Percentiles rank a stretch among this genome's conserved stretches.
These are phyloP conservation scores for Lates calcarifer DNA, from an alignment of 2,113 vertebrate species.

Conservation along the genomic window DNA sequence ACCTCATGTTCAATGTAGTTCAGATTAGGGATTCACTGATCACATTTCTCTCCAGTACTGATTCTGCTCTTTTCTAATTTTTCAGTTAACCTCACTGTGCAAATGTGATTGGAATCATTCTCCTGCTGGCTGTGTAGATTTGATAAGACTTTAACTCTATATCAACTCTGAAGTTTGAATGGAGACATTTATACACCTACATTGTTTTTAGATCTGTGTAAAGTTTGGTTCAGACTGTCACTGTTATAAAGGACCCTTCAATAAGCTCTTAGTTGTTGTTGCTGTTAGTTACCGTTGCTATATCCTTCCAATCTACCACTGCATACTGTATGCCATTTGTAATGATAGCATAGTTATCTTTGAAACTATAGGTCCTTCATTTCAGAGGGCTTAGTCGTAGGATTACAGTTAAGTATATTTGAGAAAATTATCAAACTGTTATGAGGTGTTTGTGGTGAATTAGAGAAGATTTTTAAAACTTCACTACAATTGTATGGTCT, in stretches of 20 bases:
- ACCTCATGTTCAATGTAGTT: constrained; percentile 22
- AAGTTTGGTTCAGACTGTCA: neutral
- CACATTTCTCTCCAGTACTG: neutral
- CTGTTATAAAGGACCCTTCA: neutral
- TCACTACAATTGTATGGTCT: too few relatives aligned
- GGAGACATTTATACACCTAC: neutral
- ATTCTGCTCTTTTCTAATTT: neutral
- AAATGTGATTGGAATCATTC: neutral
- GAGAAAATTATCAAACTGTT: too few relatives aligned
- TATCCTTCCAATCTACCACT: too few relatives aligned
- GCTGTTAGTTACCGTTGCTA: neutral
- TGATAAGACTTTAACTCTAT: neutral
- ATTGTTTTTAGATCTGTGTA: neutral
- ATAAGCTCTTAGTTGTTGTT: too few relatives aligned
- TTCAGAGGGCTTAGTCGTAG: too few relatives aligned
- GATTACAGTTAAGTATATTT: too few relatives aligned
- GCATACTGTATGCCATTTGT: too few relatives aligned
- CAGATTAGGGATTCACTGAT: constrained; percentile 19
- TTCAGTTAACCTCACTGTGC: neutral
- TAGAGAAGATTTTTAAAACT: too few relatives aligned
- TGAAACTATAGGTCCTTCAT: too few relatives aligned
- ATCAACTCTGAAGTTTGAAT: neutral
- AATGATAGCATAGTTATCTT: too few relatives aligned
- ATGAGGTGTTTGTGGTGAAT: too few relatives aligned
- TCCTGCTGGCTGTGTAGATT: neutral